Base-by-base conservation (phyloP, 2,113 vertebrate species). In the Phodopus roborovskii region DNA sequence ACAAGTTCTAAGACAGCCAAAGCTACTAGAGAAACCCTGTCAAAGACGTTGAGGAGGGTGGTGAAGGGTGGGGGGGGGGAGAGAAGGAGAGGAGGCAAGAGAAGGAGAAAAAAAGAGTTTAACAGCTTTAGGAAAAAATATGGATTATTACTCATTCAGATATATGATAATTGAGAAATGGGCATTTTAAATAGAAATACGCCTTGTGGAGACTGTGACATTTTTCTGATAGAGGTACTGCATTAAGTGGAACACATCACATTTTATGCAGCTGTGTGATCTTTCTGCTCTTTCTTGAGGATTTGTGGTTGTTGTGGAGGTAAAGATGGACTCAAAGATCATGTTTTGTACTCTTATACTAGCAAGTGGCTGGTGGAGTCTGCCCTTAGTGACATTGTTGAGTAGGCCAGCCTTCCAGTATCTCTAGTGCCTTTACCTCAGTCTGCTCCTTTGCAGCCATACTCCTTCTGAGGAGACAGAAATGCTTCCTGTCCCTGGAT, bases 71-170 rank as follows among this genome's bases (percentile, higher is more conserved):
- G 28, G 17, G 77, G 8, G 1, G n/a, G 19, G 15, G 53, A 4
- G 28, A 74, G 10, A 4, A 50, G 58, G 20, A 9, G 45, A 2
- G 12, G 5, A n/a, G 19, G 17, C 26, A 2, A 36, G 39, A 6
- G 19, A 53, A 58, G 56, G 39, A 3, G 17, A 26, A 81, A 50
- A 92, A 66, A 30, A 83, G 77, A 81, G 39, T 88, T 85, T 45
- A 88, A 81, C 4, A 58, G 8, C 28, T 82, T 62, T 13, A 33
- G 22, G 42, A n/a, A 68, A 62, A 48, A 75, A 20, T 74, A 7
- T 82, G 60, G 62, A 45, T 71, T 22, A 66, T 96, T 75, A 58
- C 19, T 77, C 39, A 93, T 96, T 95, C 60, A 77, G 64, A 97
- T 50, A 88, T 33, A 92, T 82, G 39, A 84, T 39, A 45, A 75